These are phyloP conservation scores for Parasteatoda tepidariorum DNA, from an alignment of 1,140 invertebrate species.

Conservation along the genomic window DNA sequence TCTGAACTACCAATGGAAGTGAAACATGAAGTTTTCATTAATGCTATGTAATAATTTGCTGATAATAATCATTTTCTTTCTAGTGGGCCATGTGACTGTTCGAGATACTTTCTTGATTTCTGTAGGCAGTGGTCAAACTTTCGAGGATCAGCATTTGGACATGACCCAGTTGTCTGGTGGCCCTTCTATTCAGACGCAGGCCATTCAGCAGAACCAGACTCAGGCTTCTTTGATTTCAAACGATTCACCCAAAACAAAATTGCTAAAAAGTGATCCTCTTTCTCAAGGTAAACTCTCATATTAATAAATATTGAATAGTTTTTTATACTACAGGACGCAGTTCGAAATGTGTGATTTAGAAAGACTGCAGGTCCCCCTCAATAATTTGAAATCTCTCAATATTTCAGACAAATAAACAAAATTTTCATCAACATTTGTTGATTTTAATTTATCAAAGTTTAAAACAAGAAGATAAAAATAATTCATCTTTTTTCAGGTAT, in stretches of 20 bases:
- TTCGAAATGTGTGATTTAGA: too few relatives aligned
- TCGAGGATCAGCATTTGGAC: neutral
- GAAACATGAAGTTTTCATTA: too few relatives aligned
- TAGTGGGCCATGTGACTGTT: slow-evolving; percentile 42
- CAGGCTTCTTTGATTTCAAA: neutral
- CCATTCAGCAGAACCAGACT: neutral
- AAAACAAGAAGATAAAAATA: too few relatives aligned
- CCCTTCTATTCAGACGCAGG: slow-evolving; percentile 5
- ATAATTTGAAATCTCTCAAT: too few relatives aligned
- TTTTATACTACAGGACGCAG: neutral
- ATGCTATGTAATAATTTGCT: too few relatives aligned
- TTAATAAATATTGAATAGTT: neutral
- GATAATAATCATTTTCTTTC: neutral
- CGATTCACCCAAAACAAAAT: neutral
- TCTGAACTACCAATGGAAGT: too few relatives aligned
- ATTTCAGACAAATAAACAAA: too few relatives aligned
- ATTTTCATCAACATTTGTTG: too few relatives aligned
- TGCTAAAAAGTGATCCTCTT: neutral
- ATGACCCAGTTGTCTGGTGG: slow-evolving; percentile 37
- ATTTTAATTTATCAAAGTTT: too few relatives aligned
- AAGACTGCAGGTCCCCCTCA: too few relatives aligned
- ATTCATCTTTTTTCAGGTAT: too few relatives aligned
- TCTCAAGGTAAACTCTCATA: neutral
- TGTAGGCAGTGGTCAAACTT: slow-evolving; percentile 7
- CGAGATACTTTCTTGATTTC: slow-evolving; percentile 50